Base-by-base conservation (phyloP, 2,888 invertebrate genomes). In the Amblyteles armatorius region DNA sequence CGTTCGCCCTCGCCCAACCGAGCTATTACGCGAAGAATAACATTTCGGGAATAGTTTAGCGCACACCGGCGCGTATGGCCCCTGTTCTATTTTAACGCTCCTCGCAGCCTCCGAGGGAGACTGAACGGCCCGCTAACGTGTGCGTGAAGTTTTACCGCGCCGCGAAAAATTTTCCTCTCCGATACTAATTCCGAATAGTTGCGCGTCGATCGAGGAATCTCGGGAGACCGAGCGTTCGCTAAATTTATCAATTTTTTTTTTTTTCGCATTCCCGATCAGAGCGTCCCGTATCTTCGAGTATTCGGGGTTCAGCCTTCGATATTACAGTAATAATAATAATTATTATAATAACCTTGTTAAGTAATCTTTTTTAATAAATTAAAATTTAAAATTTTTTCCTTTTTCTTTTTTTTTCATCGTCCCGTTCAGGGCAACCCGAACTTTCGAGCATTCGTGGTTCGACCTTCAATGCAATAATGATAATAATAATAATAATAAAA, bases 1-100 rank as follows among this genome's bases (percentile, higher is more conserved):
- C 60, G 60, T 63, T 29, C 29, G 13, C 33, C 60, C 60, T 33
- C 60, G 60, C 5, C 60, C 6, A 63, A 40, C 74, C 52, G 71
- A 85, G 79, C 72, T 79, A 82, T 79, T 85, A 79, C 79, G 65
- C 82, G 82, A 82, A 85, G 84, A 85, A 85, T 79, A 85, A 84
- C 76, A 82, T 85, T 85, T 85, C 79, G 84, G 69, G 84, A 85
- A 85, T 85, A 82, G 84, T 85, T 84, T 67, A 69, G 79, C 82
- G 74, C 74, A 79, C 67, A 71, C 69, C 71, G 74, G 29, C 67
- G 16, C 83, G 55, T 52, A 44, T 82, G 71, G 44, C 82, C 74
- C 79, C 76, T 67, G 85, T 85, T 79, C 85, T 82, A 85, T 85
- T 85, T 85, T 82, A 74, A 60, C 79, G 57, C 40, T 67, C 67